Conservation (phyloP, 2,113 vertebrate species). For the Tichodroma muraria region DNA sequence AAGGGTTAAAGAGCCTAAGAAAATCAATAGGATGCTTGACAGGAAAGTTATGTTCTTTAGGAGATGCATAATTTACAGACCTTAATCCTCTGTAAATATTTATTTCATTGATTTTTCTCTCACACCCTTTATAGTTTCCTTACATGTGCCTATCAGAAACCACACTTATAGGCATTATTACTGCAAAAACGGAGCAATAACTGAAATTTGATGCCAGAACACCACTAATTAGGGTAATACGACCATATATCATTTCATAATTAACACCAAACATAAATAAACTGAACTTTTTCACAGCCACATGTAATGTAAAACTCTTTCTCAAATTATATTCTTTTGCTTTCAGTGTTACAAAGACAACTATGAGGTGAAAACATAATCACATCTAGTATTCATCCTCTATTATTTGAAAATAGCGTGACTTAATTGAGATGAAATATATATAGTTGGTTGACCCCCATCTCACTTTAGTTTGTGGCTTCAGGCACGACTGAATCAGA, state of each 20-base stretch:
- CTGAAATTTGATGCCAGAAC: neutral
- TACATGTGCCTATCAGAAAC: neutral
- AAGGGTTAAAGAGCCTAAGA: neutral
- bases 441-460: neutral
- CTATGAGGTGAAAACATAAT: neutral
- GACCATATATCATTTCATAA: neutral
- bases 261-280: neutral
- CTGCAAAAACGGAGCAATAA: neutral
- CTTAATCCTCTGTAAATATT: conserved; percentile 61
- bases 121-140: neutral
- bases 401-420: neutral
- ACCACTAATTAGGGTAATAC: neutral
- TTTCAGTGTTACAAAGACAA: neutral
- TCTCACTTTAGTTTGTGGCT: neutral
- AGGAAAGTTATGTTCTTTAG: conserved; percentile 14
- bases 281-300: neutral
- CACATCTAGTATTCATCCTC: neutral
- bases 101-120: conserved; percentile 54
- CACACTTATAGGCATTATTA: neutral
- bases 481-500: neutral
- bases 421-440: neutral
- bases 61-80: conserved; percentile 43
- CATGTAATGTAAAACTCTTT: neutral
- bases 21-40: conserved; percentile 29
- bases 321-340: neutral